These are phyloP conservation scores for Dichetophora obliterata DNA, from an alignment of 2,888 invertebrate species.

Conservation along the genomic window DNA sequence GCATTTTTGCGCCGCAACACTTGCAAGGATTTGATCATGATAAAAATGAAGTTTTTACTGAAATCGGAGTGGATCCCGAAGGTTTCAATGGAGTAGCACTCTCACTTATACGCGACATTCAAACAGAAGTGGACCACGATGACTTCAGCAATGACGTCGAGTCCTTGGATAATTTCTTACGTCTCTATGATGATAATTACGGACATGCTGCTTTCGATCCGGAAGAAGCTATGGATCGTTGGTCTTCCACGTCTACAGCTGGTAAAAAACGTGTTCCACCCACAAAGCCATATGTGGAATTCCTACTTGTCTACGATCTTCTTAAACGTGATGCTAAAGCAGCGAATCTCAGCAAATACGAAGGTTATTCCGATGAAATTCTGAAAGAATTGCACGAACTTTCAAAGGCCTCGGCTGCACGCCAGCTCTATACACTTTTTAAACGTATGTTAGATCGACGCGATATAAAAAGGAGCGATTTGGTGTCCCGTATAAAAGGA, in stretches of 20 bases:
- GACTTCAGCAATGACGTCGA: constrained; percentile 65
- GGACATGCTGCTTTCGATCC: constrained; percentile 61
- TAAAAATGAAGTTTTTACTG: constrained; percentile 51
- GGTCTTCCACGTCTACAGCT: constrained; percentile 63
- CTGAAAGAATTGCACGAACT: constrained; percentile 60
- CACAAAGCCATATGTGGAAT: constrained; percentile 69
- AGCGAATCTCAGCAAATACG: constrained; percentile 66
- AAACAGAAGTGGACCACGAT: constrained; percentile 62
- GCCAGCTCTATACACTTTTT: constrained; percentile 65
- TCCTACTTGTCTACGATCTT: constrained; percentile 68
- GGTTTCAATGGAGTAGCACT: constrained; percentile 62
- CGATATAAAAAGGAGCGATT: constrained; percentile 65
- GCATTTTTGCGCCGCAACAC: constrained; percentile 58
- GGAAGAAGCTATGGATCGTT: constrained; percentile 62
- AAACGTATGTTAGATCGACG: constrained; percentile 64
- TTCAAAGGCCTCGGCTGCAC: constrained; percentile 63
- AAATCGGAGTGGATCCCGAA: constrained; percentile 56
- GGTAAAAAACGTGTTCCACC: constrained; percentile 69
- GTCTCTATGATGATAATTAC: constrained; percentile 68
- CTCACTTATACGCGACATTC: constrained; percentile 65
- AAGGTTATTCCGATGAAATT: constrained; percentile 66
- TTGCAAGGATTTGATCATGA: constrained; percentile 54
- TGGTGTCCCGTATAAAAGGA: constrained; percentile 63
- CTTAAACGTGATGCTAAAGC: constrained; percentile 69
- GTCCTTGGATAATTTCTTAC: constrained; percentile 67